A percentile compares a stretch with the other conserved stretches of the same genome.
These are phyloP conservation scores for Sclerodermus sp. DNA, from an alignment of 2,888 invertebrate species.

Conservation along the genomic window DNA sequence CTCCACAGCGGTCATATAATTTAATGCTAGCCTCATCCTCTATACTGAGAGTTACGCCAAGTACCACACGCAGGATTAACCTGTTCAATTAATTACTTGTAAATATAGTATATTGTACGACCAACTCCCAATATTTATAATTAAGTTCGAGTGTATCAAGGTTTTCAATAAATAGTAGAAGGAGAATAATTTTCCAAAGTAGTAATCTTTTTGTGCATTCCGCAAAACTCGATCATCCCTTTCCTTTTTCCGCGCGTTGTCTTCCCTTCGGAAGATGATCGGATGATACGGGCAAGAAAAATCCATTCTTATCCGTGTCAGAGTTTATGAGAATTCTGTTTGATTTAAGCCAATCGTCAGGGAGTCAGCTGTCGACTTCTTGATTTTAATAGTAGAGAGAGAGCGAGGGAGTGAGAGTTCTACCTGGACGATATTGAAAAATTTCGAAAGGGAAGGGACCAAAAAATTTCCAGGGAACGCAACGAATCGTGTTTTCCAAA, in stretches of 20 bases:
- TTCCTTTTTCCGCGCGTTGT: too few species aligned
- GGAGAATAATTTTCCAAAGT: slow-evolving; percentile 7
- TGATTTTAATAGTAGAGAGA: too few species aligned
- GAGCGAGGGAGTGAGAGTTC: slow-evolving; percentile 13
- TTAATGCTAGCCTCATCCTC: not conserved
- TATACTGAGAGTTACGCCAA: slow-evolving; percentile 7
- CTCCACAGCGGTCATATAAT: slow-evolving; percentile 10
- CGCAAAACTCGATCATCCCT: too few species aligned
- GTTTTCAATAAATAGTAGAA: slow-evolving; percentile 47
- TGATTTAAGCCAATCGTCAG: too few species aligned
- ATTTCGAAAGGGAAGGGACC: slow-evolving; percentile 16
- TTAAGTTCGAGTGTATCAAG: slow-evolving; percentile 47
- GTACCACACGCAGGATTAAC: slow-evolving; percentile 22
- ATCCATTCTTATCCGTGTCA: not conserved
- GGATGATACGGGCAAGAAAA: too few species aligned
- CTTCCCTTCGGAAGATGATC: too few species aligned
- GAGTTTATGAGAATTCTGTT: not conserved
- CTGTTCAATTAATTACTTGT: slow-evolving; percentile 42
- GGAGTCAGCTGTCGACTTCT: too few species aligned
- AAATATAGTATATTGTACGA: slow-evolving; percentile 46
- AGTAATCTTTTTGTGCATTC: too few species aligned
- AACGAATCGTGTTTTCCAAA: slow-evolving; percentile 39
- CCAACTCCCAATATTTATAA: slow-evolving; percentile 40
- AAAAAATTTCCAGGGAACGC: slow-evolving; percentile 16
- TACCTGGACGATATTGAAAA: slow-evolving; percentile 33